Percentiles rank a stretch among this genome's conserved stretches.
These are phyloP conservation scores for Tuberolachnus salignus DNA, from an alignment of 2,888 invertebrate species.

Conservation along the genomic window DNA sequence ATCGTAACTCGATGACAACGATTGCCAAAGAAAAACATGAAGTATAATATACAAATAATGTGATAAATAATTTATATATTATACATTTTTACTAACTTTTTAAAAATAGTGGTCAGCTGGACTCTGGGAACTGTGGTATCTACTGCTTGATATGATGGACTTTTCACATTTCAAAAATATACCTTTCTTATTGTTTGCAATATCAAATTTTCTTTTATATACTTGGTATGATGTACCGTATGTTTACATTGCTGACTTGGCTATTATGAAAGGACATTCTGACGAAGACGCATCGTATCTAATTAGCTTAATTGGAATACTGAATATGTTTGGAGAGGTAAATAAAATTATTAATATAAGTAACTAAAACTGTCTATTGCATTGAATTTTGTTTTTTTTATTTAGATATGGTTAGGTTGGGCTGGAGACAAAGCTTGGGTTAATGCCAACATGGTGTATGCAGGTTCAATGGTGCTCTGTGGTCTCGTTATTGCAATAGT, in stretches of 20 bases:
- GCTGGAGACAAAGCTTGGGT: constrained; percentile 82
- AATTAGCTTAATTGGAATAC: constrained; percentile 84
- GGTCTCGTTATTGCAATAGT: constrained; percentile 72
- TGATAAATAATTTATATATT: constrained; percentile 2
- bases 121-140: constrained; percentile 78
- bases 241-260: constrained; percentile 85
- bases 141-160: constrained; percentile 78
- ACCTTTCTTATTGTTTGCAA: constrained; percentile 75
- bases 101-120: constrained; percentile 72
- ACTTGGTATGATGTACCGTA: constrained; percentile 94
- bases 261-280: constrained; percentile 71
- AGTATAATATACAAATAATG: constrained; percentile 59
- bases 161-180: constrained; percentile 79
- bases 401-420: constrained; percentile 71
- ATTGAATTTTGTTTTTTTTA: constrained; percentile 16
- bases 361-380: neutral
- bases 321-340: constrained; percentile 88
- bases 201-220: constrained; percentile 89
- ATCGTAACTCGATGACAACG: constrained; percentile 83
- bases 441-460: constrained; percentile 80
- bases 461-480: constrained; percentile 76
- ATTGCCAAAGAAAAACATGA: constrained; percentile 78
- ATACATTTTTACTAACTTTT: constrained; percentile 19
- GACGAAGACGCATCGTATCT: constrained; percentile 79
- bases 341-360: constrained; percentile 61